Evolutionary conservation across 1,140 invertebrate species (phyloP), one percentile per base, ranked within the genome.

Genomic region (Plodia interpunctella): DNA sequence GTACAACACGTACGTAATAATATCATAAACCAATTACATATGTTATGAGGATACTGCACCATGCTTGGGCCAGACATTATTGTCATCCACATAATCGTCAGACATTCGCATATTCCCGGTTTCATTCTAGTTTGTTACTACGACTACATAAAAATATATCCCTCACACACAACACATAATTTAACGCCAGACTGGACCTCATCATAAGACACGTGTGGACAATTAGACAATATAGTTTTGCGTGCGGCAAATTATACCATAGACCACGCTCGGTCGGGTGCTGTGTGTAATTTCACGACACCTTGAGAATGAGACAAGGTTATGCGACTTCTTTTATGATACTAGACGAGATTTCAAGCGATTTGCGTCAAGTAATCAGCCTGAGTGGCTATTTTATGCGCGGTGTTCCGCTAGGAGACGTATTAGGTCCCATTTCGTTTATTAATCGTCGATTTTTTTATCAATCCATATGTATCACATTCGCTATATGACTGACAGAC

Each of bases 301-400:
- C 62, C 62, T 64, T 64, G 62, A 64, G 62, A 64, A 21, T 19
- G 18, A 15, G 21, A 10, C 62, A 64, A 64, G 62, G 62, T 60
- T 58, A 58, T 19, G 28, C 21, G 49, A 20, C 30, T 52, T 25
- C 21, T 30, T 25, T 30, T 32, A 28, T 30, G 52, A 54, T 17
- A 10, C 38, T 15, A 44, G 38, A 44, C 38, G 38, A 44, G 38
- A 44, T 44, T 44, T 44, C 38, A 15, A 44, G 1, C 10, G 10
- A 15, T 44, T 44, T 44, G 38, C 38, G 38, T 44, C 38, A 15
- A 10, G 38, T n/a, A 6, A 15, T 30, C 52, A 54, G 13, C n/a
- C 8, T 54, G 13, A 32, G 15, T 30, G 15, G 2, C 10, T 17
- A 49, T 13, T 57, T 57, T 18, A 49, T 18, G 38, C 11, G 32